Evolutionary conservation across 2,797 vertebrate genomes (phyloP), one percentile per base, ranked within the genome.

Genomic region (Tauraco hartlaubi): DNA sequence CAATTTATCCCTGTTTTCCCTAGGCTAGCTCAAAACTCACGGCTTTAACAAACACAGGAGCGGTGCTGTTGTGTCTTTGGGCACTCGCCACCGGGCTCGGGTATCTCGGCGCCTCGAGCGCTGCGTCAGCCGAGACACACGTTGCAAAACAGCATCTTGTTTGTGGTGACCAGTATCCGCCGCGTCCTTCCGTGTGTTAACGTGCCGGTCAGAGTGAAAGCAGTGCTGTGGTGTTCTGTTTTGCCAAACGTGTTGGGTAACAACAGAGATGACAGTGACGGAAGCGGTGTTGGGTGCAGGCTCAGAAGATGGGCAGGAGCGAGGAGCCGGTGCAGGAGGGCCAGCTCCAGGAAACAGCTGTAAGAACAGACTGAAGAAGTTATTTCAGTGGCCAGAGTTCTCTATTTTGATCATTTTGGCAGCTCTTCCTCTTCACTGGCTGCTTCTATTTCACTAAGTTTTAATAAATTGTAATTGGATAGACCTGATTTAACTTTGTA

Each of bases 161-260:
- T 73, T 22, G 3, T 13, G 75, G 69, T 54, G 66, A 25, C 55
- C 56, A 1, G n/a, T 1, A 56, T 12, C 78, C 71, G 8, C n/a
- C 1, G 1, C 48, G 18, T 66, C 62, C 37, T 31, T 6, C 26
- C 2, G 10, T 1, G 39, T 22, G 62, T 46, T 33, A 28, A 5
- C 56, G 44, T 58, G 26, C 54, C 0, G 2, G 17, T 21, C 28
- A 49, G 78, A 11, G 33, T 15, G 44, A 26, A 35, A 37, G 3
- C 39, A 11, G 4, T 0, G 28, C 21, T 29, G 23, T 5, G 28
- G 6, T 21, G 46, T 14, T 56, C 0, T 9, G 0, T 18, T 46
- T 63, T 75, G 54, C 33, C 59, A 44, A 35, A 20, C 4, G 1
- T 2, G 20, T 18, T 71, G 58, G 81, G 8, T 56, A 31, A 25